Conservation (phyloP, 1,140 invertebrate genomes). For the Radopholus similis region DNA sequence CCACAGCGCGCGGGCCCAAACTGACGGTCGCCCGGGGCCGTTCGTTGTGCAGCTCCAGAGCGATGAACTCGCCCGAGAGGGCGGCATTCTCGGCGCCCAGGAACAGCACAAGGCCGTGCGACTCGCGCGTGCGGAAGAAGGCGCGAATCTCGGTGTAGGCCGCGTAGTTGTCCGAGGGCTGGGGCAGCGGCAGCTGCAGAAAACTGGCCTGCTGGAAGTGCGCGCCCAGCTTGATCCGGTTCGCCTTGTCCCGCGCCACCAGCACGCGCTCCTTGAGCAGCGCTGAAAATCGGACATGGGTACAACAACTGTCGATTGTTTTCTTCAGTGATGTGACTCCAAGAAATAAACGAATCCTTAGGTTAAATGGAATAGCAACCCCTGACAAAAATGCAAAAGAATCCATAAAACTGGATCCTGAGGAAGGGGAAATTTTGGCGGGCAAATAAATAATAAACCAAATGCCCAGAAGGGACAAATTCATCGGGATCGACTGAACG, state of each 20-base stretch:
- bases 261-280: conserved; percentile 72
- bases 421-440: too few relatives aligned
- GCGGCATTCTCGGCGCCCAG: conserved; percentile 66
- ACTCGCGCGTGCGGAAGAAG: conserved; percentile 73
- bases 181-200: conserved; percentile 78
- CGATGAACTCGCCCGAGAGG: conserved; percentile 80
- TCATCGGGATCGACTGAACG: too few relatives aligned
- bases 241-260: conserved; percentile 73
- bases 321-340: too few relatives aligned
- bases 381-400: too few relatives aligned
- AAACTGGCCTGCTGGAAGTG: conserved; percentile 78
- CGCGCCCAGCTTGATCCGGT: conserved; percentile 73
- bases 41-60: conserved; percentile 81
- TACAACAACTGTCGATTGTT: too few relatives aligned
- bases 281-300: too few relatives aligned
- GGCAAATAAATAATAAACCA: too few relatives aligned
- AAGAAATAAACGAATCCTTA: too few relatives aligned
- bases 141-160: conserved; percentile 80
- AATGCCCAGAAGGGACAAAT: too few relatives aligned
- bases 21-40: conserved; percentile 80
- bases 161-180: conserved; percentile 74
- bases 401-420: too few relatives aligned
- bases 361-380: too few relatives aligned
- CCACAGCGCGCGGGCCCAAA: conserved; percentile 77
- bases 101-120: conserved; percentile 60